phyloP scores from a whole-genome alignment of 2,888 invertebrate genomes.

The Agonopterix heracliana region DNA sequence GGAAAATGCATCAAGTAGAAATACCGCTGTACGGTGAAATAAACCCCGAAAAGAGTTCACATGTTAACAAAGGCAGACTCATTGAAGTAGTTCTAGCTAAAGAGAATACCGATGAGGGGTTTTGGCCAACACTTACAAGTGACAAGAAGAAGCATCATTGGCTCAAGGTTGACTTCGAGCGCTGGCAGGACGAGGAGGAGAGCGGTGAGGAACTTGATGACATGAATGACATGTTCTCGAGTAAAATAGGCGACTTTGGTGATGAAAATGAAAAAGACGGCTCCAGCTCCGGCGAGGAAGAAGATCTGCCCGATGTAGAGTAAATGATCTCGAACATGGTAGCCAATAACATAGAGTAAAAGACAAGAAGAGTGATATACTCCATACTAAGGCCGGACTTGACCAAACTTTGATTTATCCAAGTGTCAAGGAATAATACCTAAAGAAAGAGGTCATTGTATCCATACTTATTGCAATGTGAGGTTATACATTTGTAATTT shows the following conservation, averaged over 20 bases:
- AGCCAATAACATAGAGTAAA: too few species aligned
- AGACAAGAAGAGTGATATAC: too few species aligned
- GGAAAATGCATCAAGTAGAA: conserved; percentile 89
- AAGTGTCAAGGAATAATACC: too few species aligned
- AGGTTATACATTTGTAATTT: too few species aligned
- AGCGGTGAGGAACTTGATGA: conserved; percentile 83
- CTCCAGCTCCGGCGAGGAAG: conserved; percentile 86
- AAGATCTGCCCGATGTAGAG: conserved; percentile 81
- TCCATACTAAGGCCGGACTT: too few species aligned
- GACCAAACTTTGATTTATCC: too few species aligned
- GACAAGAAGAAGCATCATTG: conserved; percentile 94
- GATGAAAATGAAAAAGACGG: conserved; percentile 67
- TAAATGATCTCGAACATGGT: conserved; percentile 29
- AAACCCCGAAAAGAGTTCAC: conserved; percentile 84
- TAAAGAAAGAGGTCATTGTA: too few species aligned
- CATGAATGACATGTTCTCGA: conserved; percentile 53
- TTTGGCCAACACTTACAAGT: conserved; percentile 91
- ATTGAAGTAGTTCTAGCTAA: conserved; percentile 83
- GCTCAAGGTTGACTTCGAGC: conserved; percentile 97
- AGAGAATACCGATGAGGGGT: conserved; percentile 80
- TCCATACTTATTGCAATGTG: too few species aligned
- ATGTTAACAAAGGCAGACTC: conserved; percentile 81
- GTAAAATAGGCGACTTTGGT: conserved; percentile 45
- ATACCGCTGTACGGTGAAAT: conserved; percentile 90
- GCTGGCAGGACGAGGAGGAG: conserved; percentile 98